Conservation (phyloP, 2,113 vertebrate species). For the Boulengeromyrus knoepffleri region DNA sequence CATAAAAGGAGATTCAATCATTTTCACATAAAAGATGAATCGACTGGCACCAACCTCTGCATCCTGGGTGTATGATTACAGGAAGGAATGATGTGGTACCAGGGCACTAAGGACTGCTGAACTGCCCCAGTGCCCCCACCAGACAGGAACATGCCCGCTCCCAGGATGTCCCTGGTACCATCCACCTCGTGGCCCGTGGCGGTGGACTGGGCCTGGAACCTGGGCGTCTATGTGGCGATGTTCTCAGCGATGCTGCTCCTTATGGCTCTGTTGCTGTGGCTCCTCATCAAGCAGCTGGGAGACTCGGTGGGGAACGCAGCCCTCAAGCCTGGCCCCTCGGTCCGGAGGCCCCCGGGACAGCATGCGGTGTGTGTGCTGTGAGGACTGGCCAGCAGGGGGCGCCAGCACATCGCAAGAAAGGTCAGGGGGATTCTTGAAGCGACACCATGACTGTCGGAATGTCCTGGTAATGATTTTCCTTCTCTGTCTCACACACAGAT, state of each 20-base stretch:
- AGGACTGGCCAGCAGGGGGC: conserved; percentile 16
- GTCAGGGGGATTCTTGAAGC: not conserved
- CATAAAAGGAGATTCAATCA: not conserved
- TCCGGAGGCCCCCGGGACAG: conserved; percentile 60
- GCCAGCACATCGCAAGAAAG: not conserved
- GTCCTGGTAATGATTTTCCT: not conserved
- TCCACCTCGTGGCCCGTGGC: conserved; percentile 63
- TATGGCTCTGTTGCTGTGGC: conserved; percentile 74
- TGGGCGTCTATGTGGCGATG: conserved; percentile 76
- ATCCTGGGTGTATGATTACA: not conserved
- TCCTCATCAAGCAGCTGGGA: conserved; percentile 78
- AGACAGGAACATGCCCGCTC: conserved; percentile 51
- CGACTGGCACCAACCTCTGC: not conserved
- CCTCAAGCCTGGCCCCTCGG: conserved; percentile 51
- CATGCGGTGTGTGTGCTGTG: conserved; percentile 53
- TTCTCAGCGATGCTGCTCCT: conserved; percentile 70
- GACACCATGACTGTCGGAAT: not conserved
- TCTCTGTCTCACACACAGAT: not conserved
- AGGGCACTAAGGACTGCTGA: not conserved
- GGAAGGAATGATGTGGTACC: not conserved
- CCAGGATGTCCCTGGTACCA: conserved; percentile 55
- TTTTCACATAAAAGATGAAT: not conserved
- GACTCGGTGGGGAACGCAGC: conserved; percentile 65
- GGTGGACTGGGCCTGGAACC: conserved; percentile 77
- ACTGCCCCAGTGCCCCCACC: not conserved